Evolutionary conservation across 2,888 invertebrate species (phyloP), one percentile per base, ranked within the genome.

Genomic region (Catotricha subobsoleta): DNA sequence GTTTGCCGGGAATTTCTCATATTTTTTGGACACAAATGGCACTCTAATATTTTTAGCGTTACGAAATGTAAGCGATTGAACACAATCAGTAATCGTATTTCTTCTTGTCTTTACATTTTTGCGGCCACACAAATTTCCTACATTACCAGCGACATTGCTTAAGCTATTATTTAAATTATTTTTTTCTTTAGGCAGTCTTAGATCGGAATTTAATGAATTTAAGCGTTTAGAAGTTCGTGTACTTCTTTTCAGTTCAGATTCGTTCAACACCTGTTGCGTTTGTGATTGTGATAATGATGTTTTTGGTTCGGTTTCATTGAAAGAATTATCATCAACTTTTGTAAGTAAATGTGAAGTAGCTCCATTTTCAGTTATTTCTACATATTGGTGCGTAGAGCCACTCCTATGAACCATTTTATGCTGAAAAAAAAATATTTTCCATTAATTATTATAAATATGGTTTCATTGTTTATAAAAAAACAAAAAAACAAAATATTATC

Each of bases 321-420:
- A n/a, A n/a, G n/a, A n/a, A n/a, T n/a, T n/a, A 23, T 36, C 36
- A 36, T 36, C 23, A 25, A 8, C 10, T 21, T 36, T 36, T 10
- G 36, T 10, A 25, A 25, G 23, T 13, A 16, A 21, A 36, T 36
- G 23, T 13, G 36, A 23, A 25, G 23, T n/a, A n/a, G n/a, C 36
- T 8, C 25, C 36, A 33, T 38, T 28, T 41, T 31, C 3, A 34
- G 23, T 15, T 40, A 33, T n/a, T 19, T 21, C 31, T 10, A 13
- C 33, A 33, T 34, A 31, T 23, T 42, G 31, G 27, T 45, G 40
- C 33, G 44, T 39, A 48, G 48, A 45, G 45, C 47, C 47, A 45
- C 49, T 48, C 43, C 51, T 50, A 47, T 51, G 49, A 45, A 51
- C 51, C 51, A 51, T 51, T 50, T 51, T 51, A 50, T 44, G 46